These are phyloP conservation scores for Pristionchus exspectatus DNA, from an alignment of 2,888 invertebrate genomes.

Conservation along the genomic window DNA sequence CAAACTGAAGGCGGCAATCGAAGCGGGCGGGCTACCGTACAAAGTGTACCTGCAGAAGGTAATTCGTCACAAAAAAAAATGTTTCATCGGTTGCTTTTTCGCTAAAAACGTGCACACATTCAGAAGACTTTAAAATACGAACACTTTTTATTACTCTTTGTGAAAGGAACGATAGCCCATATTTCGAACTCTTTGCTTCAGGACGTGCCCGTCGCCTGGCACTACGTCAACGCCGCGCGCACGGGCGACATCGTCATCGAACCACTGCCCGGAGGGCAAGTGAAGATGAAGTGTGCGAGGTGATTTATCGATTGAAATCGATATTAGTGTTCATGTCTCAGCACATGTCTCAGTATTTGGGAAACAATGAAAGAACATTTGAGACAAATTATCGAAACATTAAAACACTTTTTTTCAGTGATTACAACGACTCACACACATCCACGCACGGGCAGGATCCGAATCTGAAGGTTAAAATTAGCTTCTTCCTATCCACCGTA, in stretches of 20 bases:
- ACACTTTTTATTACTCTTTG: too few species aligned
- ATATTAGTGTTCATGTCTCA: too few species aligned
- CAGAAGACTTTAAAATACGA: too few species aligned
- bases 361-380: background rate
- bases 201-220: constrained; percentile 84
- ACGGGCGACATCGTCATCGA: constrained; percentile 82
- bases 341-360: too few species aligned
- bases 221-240: constrained; percentile 84
- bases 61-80: background rate
- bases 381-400: background rate
- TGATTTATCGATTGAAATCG: too few species aligned
- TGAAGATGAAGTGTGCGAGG: constrained; percentile 14
- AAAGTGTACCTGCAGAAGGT: constrained; percentile 23
- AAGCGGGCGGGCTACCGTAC: background rate
- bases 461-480: background rate
- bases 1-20: background rate
- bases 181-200: constrained; percentile 62
- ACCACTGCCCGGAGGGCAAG: constrained; percentile 33
- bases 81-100: too few species aligned
- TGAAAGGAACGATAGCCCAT: background rate
- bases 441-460: constrained; percentile 56
- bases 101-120: too few species aligned
- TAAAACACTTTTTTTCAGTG: background rate
- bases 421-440: background rate
- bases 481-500: background rate